Evolutionary conservation across 2,888 invertebrate genomes (phyloP), one percentile per base, ranked within the genome.

Genomic region (Pycnomerus fuliginosus): DNA sequence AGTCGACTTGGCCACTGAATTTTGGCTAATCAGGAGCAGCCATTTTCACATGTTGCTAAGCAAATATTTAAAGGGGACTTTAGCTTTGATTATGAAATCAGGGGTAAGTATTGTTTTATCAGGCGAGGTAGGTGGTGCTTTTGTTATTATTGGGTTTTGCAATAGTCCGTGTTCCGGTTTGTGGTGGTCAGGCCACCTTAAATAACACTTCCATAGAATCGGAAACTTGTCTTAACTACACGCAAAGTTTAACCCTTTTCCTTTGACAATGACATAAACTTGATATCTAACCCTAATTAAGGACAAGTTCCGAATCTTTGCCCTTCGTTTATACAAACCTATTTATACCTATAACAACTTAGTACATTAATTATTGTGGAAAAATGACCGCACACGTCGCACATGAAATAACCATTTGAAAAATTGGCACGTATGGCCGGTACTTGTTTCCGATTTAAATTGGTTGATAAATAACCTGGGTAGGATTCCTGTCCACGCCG

Each of bases 231-330:
- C 47, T 44, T 56, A 65, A 66, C 66, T 64, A 64, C 59, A 60
- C 60, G 61, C 58, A 62, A 68, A 68, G 63, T 68, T 65, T 53
- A 56, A 45, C 52, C 57, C 66, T n/a, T n/a, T n/a, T n/a, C n/a
- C n/a, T 64, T 66, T 60, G 62, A 60, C 64, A 64, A 62, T 58
- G 58, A 59, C 59, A 61, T 62, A 56, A 56, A 62, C 61, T 60
- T 58, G 66, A 66, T 63, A 68, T 67, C 64, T 58, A 62, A 64
- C 58, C 55, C 63, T 67, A 67, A 67, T 67, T 67, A 67, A 60
- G 50, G 55, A 45, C 47, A 52, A 52, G 52, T 44, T 40, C 16
- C 10, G 27, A 17, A 31, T 36, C 36, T 30, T 36, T n/a, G 22
- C n/a, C n/a, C n/a, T n/a, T n/a, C n/a, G n/a, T n/a, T n/a, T n/a